Percentiles rank a stretch among this genome's conserved stretches.
These are phyloP conservation scores for Madoqua kirkii DNA, from an alignment of 2,113 vertebrate genomes.

Conservation along the genomic window DNA sequence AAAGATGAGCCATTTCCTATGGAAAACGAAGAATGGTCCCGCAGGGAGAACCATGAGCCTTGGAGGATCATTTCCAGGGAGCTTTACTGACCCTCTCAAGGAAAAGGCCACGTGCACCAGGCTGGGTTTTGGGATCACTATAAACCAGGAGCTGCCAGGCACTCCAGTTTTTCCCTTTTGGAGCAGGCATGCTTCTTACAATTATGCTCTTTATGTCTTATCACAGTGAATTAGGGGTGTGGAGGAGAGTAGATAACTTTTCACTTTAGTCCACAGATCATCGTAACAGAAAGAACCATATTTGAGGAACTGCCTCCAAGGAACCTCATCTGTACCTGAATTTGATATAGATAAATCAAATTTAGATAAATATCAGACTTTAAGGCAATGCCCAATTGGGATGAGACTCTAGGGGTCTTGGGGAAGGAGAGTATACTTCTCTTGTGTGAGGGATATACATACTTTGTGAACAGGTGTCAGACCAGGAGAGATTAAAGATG, in stretches of 20 bases:
- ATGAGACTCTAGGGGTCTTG: neutral
- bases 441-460: neutral
- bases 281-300: neutral
- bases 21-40: neutral
- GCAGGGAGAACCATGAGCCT: too few species aligned
- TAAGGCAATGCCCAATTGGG: neutral
- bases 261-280: neutral
- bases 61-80: neutral
- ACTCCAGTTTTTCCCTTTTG: neutral
- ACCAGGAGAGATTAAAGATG: neutral
- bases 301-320: neutral
- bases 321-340: too few species aligned
- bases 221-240: neutral
- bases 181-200: neutral
- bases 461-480: neutral
- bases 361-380: too few species aligned
- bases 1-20: neutral
- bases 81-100: too few species aligned
- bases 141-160: neutral
- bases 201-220: too few species aligned
- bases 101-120: neutral
- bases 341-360: neutral
- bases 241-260: neutral
- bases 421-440: neutral
- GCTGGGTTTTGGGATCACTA: neutral